phyloP scores from a whole-genome alignment of 2,113 vertebrate species.

The Gymnarchus niloticus region DNA sequence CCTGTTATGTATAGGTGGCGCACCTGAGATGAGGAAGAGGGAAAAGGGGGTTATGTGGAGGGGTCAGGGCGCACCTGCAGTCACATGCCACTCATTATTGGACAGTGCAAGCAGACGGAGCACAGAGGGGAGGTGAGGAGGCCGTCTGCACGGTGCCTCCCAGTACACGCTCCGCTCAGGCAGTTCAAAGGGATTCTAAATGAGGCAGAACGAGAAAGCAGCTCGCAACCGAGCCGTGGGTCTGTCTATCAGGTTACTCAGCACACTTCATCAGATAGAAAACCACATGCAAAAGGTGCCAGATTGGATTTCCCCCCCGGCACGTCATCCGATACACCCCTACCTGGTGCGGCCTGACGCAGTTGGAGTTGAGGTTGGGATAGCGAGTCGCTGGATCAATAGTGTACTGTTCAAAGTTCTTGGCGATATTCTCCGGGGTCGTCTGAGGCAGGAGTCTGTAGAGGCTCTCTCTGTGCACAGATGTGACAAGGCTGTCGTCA shows the following conservation, averaged over 20 bases:
- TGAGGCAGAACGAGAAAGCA: background rate
- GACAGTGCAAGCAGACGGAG: background rate
- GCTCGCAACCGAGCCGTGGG: background rate
- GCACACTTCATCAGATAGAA: background rate
- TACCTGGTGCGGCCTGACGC: constrained; percentile 84
- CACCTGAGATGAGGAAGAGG: constrained; percentile 62
- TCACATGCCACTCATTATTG: background rate
- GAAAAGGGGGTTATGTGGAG: background rate
- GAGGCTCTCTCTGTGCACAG: constrained; percentile 76
- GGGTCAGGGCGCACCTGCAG: background rate
- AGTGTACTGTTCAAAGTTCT: constrained; percentile 96
- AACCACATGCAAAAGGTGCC: background rate
- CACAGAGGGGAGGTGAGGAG: background rate
- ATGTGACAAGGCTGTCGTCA: background rate
- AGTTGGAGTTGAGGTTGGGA: constrained; percentile 85
- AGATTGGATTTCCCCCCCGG: background rate
- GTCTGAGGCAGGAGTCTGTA: constrained; percentile 92
- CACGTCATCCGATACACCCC: constrained; percentile 29
- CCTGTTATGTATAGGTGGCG: constrained; percentile 79
- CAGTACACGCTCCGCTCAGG: background rate
- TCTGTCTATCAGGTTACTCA: background rate
- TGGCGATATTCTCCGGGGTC: constrained; percentile 89
- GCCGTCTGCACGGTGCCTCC: background rate
- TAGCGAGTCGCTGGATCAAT: constrained; percentile 87
- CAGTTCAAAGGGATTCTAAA: background rate